Evolutionary conservation across 2,113 vertebrate species (phyloP), one percentile per base, ranked within the genome.

Genomic region (Poecilia latipinna): DNA sequence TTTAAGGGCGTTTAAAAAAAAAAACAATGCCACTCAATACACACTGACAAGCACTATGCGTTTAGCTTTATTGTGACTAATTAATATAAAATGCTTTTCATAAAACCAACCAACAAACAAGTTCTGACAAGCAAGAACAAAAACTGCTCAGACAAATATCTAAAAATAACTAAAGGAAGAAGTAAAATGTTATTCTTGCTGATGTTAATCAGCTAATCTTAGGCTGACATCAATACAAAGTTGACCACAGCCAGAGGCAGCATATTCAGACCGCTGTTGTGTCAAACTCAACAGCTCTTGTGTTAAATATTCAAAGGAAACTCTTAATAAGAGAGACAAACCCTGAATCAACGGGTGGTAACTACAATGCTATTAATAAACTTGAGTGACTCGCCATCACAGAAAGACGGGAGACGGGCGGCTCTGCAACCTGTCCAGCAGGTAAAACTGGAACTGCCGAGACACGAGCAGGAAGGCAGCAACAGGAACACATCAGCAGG

Each of bases 381-480:
- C n/a, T 6, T 65, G 37, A 72, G 48, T 32, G 57, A 61, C 26
- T 0, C 3, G 2, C 44, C 0, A 33, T 82, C 75, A 72, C 32
- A 42, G 63, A 12, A 17, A 51, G 37, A 74, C 74, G 72, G 26
- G 28, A 39, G 57, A n/a, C 2, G 6, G 61, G 60, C 22, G 15
- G 63, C 35, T 78, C 33, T 42, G 17, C 33, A 78, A 84, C 87
- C 74, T 68, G 85, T 57, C 48, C 48, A 74, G 74, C 90, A 83
- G 83, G 92, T 82, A 80, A 51, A 83, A 82, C 90, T 12, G 69
- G 86, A 70, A 64, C n/a, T 0, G 4, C 66, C 35, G 44, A 71
- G 65, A 69, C 68, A 66, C 5, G 66, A 65, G 57, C 48, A 65
- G 48, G 74, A 83, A 79, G 61, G 22, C 12, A 82, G 48, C 31